phyloP scores from a whole-genome alignment of 2,888 invertebrate genomes.

The Dendrolimus pini region DNA sequence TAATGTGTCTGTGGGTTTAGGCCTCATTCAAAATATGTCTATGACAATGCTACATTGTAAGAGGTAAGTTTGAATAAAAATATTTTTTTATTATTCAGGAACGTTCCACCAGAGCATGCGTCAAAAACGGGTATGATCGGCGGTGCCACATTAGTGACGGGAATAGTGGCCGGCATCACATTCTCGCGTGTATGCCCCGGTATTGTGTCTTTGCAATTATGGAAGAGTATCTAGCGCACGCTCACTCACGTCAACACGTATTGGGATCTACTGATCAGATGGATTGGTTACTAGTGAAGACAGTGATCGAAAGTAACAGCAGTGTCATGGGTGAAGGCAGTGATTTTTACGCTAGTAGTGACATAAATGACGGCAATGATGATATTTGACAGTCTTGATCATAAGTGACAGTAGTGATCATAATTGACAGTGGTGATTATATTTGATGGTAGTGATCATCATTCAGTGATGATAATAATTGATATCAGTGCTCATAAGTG shows the following conservation, averaged over 20 bases:
- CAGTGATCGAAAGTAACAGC: neutral
- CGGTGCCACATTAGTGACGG: conserved; percentile 93
- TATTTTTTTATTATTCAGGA: conserved; percentile 67
- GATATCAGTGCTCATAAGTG: too few relatives aligned
- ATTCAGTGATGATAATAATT: too few relatives aligned
- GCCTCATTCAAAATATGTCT: too few relatives aligned
- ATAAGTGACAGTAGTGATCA: too few relatives aligned
- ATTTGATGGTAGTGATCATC: too few relatives aligned
- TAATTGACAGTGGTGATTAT: too few relatives aligned
- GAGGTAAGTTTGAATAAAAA: neutral
- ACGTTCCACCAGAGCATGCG: conserved; percentile 88
- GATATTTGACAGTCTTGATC: too few relatives aligned
- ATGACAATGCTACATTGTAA: too few relatives aligned
- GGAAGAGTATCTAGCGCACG: conserved; percentile 46
- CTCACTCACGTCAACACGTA: conserved; percentile 29
- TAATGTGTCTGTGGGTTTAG: too few relatives aligned
- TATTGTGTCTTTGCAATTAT: conserved; percentile 56
- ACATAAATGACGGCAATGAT: too few relatives aligned
- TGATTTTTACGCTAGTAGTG: neutral
- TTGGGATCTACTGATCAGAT: conserved; percentile 34
- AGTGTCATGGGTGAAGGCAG: neutral
- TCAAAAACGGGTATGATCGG: conserved; percentile 97
- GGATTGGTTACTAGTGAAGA: conserved; percentile 19
- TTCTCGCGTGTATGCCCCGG: conserved; percentile 84
- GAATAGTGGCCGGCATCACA: conserved; percentile 88